Percentiles rank a stretch among this genome's conserved stretches.
Evolutionary conservation across 2,797 vertebrate genomes (phyloP).

Genomic region (Poeciliopsis paucimaculata): DNA sequence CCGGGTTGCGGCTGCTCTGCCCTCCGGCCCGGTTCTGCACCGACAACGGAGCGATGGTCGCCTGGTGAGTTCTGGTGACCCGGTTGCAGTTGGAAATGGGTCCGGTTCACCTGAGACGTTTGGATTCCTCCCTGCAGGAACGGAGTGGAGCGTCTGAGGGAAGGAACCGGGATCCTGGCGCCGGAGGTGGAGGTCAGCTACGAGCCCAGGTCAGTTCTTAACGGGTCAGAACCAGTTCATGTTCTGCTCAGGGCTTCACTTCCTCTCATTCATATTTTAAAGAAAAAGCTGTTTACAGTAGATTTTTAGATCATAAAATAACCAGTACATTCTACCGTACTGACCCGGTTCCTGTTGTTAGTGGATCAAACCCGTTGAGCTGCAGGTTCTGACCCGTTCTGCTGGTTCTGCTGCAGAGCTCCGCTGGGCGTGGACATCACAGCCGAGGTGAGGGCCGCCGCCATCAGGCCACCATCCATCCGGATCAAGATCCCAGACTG

Average conservation of each 20-base stretch:
- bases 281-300: neutral
- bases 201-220: constrained; percentile 86
- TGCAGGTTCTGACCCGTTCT: neutral
- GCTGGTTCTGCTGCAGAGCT: constrained; percentile 77
- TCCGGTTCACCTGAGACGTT: neutral
- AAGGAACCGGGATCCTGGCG: constrained; percentile 85
- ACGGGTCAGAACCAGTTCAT: neutral
- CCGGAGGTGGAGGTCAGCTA: constrained; percentile 81
- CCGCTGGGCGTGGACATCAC: constrained; percentile 89
- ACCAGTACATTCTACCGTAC: neutral
- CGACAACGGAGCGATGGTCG: constrained; percentile 97
- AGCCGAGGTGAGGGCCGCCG: constrained; percentile 85
- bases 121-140: constrained; percentile 81
- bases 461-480: constrained; percentile 84
- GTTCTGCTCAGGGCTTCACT: neutral
- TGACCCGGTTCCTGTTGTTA: neutral
- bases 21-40: constrained; percentile 92
- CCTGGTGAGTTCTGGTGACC: constrained; percentile 82
- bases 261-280: neutral
- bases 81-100: neutral
- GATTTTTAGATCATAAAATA: neutral
- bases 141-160: constrained; percentile 88
- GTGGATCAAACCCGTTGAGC: neutral
- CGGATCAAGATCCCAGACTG: constrained; percentile 70
- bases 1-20: constrained; percentile 84